Conservation (phyloP, 2,888 invertebrate genomes). For the Orchesellides sinensis region DNA sequence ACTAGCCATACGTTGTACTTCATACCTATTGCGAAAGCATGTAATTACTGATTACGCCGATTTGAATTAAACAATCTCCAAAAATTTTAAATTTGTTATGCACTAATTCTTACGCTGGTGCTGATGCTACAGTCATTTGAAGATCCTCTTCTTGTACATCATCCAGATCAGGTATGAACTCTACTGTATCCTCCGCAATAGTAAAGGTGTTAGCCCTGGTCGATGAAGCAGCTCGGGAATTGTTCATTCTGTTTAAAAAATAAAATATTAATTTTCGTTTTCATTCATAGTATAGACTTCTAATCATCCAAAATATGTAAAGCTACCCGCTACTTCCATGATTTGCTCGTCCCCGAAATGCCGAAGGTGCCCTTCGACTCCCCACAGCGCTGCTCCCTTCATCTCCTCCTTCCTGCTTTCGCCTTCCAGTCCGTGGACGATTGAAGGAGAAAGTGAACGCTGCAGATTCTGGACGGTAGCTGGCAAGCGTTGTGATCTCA, state of each 20-base stretch:
- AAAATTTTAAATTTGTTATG: too few species aligned
- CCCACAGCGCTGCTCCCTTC: constrained; percentile 1
- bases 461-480: constrained; percentile 67
- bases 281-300: background rate
- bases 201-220: constrained; percentile 34
- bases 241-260: constrained; percentile 28
- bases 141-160: constrained; percentile 73
- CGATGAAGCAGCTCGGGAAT: constrained; percentile 32
- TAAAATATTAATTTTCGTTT: background rate
- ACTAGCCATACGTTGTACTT: constrained; percentile 72
- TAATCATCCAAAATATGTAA: background rate
- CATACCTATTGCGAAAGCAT: constrained; percentile 57
- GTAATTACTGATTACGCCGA: too few species aligned
- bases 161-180: constrained; percentile 73
- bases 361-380: constrained; percentile 35
- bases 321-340: constrained; percentile 18
- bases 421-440: constrained; percentile 61
- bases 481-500: constrained; percentile 59
- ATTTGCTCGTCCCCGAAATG: constrained; percentile 44
- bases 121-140: constrained; percentile 71
- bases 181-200: constrained; percentile 62
- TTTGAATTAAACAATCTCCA: too few species aligned
- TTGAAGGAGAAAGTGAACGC: constrained; percentile 65
- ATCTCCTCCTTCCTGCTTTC: constrained; percentile 35
- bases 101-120: constrained; percentile 69